Evolutionary conservation across 2,797 vertebrate species (phyloP), one percentile per base, ranked within the genome.

Genomic region (Centroberyx gerrardi): DNA sequence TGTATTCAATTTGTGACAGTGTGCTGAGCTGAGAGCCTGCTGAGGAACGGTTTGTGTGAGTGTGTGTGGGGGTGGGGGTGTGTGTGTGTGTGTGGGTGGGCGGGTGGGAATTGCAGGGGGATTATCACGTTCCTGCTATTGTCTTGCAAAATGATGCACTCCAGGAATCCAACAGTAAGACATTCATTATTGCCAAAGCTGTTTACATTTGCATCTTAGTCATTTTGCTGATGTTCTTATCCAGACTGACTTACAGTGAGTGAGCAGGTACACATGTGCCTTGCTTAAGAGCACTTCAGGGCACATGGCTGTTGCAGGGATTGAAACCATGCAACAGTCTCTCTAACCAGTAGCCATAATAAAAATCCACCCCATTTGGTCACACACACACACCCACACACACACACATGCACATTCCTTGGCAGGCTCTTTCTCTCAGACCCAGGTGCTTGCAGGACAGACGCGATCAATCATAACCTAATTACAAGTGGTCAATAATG

Each of bases 401-500:
- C 22, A 68, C 18, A 56, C 14, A 29, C 49, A 36, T 3, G 14
- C 52, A 29, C 65, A n/a, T n/a, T 53, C 2, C n/a, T 53, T 29
- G 38, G 38, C 38, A 40, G 38, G 38, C 38, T 2, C 38, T 8
- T 9, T 40, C 38, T 40, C 38, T 40, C 10, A 68, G 18, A 13
- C n/a, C 54, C 42, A 58, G 54, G 54, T 28, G 56, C 18, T 27
- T 8, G 14, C 5, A 40, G 46, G 44, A 28, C 18, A 70, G 14
- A 42, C 10, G 40, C 40, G 12, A 61, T 70, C 68, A 51, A 70
- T 61, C 68, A 70, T 61, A 70, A 70, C n/a, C 33, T 52, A 60
- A 70, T 70, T 61, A 52, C 44, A 27, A 27, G 14, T 28, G 58
- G 18, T 70, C 68, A 33, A 61, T 62, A 61, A 61, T 52, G 33